Base-by-base conservation (phyloP, 2,797 vertebrate genomes). In the Sebastes melanostomus region DNA sequence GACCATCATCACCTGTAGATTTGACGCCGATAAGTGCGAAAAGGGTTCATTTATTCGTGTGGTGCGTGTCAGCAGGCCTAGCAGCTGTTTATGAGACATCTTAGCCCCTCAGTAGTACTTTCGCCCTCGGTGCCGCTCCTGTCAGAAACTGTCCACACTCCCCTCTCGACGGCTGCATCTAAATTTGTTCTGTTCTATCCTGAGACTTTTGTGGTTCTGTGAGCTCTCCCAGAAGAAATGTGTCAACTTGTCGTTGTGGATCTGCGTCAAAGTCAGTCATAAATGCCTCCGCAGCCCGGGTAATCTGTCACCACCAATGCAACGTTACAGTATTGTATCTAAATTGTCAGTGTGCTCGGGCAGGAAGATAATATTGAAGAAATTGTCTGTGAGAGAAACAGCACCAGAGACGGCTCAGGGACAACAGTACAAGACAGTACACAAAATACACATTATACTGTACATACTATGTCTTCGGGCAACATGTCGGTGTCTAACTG, bases 221-320 rank as follows among this genome's bases (percentile, higher is more conserved):
- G 86, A 90, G 84, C 66, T 87, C 81, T 75, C 79, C 85, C 88
- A 86, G 84, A 90, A 85, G 88, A 90, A 88, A 92, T 63, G 54
- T 92, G 91, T 89, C 90, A 91, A 75, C 74, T 59, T 86, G 90
- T 92, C 84, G 1, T 50, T 62, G 38, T 71, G 63, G 46, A 86
- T 91, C 77, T 74, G 55, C 8, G n/a, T 91, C 86, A 87, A 62
- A 82, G 74, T 89, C 80, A 77, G 34, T 88, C 86, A 73, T 8
- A 56, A 60, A 81, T 66, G 78, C 72, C 79, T 78, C 62, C 7
- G 16, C 68, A 22, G 66, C 66, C 38, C 3, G 32, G 55, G 58
- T 80, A 58, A 68, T 71, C 66, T 73, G 74, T 79, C 72, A 24
- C 65, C 61, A 34, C 52, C 13, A 59, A 74, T 56, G n/a, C 66